Evolutionary conservation across 1,140 invertebrate genomes (phyloP), one percentile per base, ranked within the genome.

Genomic region (Pseudomyrmex gracilis): DNA sequence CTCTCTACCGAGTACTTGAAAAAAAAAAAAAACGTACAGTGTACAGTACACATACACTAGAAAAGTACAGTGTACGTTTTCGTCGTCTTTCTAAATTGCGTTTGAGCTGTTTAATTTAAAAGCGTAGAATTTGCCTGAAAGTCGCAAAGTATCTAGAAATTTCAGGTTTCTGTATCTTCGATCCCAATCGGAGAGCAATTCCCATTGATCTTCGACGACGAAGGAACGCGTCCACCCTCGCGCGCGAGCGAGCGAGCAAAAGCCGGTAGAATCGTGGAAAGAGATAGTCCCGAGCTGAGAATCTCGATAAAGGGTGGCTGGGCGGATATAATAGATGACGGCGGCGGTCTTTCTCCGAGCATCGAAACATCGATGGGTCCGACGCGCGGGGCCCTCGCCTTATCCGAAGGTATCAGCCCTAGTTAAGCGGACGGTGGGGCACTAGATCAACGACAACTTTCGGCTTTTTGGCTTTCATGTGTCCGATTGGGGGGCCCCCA

Each of bases 401-500:
- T 93, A 93, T 93, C 92, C 91, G 82, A 90, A 89, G 90, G 89
- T 91, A 93, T 91, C 91, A 90, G 85, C 88, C 89, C 92, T 93
- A 93, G 92, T 93, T 93, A 94, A 93, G 88, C 90, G 90, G 85
- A 87, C 70, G 90, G 74, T 86, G 82, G 85, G 84, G 92, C 92
- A 94, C 93, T 94, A 94, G 93, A 94, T 94, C 93, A 94, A 94
- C 92, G 92, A 93, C 93, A 92, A 91, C 85, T 93, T 93, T 93
- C 92, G 92, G 92, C 92, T 87, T 91, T 88, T 90, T 89, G 90
- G 90, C 93, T 94, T 94, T 94, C 91, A 93, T 93, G 92, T 93
- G 88, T 91, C 90, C 90, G 90, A 91, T 91, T 88, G 87, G 87
- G 85, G 73, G 85, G 88, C 85, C 85, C 78, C 90, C 89, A 84